Conservation (phyloP, 2,888 invertebrate genomes). For the Digitonthophagus gazella region DNA sequence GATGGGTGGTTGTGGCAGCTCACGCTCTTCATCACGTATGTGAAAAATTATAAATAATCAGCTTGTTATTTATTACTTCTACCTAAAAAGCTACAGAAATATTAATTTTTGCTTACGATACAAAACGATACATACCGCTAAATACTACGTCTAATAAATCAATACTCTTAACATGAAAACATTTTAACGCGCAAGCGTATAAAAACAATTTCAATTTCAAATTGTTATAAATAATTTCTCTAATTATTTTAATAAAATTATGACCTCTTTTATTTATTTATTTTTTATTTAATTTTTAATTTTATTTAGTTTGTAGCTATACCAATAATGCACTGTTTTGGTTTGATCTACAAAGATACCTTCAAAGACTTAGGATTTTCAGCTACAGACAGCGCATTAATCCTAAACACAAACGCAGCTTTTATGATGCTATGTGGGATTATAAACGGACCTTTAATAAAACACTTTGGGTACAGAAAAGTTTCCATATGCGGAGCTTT, state of each 20-base stretch:
- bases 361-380: constrained; percentile 58
- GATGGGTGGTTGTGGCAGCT: constrained; percentile 53
- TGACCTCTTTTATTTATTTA: too few species aligned
- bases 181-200: too few species aligned
- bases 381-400: constrained; percentile 61
- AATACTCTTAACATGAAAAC: too few species aligned
- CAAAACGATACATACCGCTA: too few species aligned
- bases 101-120: neutral
- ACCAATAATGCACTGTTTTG: constrained; percentile 61
- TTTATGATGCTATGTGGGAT: constrained; percentile 67
- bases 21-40: constrained; percentile 52
- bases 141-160: too few species aligned
- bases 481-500: constrained; percentile 59
- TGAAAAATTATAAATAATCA: constrained; percentile 32
- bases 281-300: too few species aligned
- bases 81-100: too few species aligned
- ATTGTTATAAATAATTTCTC: too few species aligned
- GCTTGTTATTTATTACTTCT: too few species aligned
- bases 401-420: constrained; percentile 66
- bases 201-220: too few species aligned
- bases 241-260: too few species aligned
- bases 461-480: constrained; percentile 64
- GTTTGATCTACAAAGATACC: constrained; percentile 65
- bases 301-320: constrained; percentile 41
- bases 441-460: constrained; percentile 63